phyloP scores from a whole-genome alignment of 2,888 invertebrate genomes.

The Athrips mouffetella region DNA sequence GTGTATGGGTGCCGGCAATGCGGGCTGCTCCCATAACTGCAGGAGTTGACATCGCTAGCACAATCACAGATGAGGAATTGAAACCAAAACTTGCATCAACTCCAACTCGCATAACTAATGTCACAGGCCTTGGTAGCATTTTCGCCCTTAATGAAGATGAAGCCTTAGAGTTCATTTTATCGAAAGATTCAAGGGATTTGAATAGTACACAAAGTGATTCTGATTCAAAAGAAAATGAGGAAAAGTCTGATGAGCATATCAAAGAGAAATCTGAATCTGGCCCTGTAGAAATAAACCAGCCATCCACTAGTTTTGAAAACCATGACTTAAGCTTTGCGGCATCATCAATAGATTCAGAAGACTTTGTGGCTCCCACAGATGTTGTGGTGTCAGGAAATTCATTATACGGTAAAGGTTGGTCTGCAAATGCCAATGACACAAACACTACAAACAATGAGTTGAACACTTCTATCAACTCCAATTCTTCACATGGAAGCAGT shows the following conservation, averaged over 20 bases:
- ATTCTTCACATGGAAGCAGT: conserved; percentile 73
- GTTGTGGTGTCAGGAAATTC: conserved; percentile 79
- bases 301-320: conserved; percentile 51
- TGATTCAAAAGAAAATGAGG: conserved; percentile 26
- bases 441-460: conserved; percentile 56
- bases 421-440: conserved; percentile 74
- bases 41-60: conserved; percentile 88
- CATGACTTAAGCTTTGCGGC: conserved; percentile 45
- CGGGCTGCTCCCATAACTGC: conserved; percentile 86
- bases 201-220: conserved; percentile 26
- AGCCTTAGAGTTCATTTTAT: conserved; percentile 83
- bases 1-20: conserved; percentile 89
- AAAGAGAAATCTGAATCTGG: conserved; percentile 22
- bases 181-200: conserved; percentile 59
- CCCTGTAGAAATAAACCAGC: conserved; percentile 42
- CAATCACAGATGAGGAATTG: conserved; percentile 69
- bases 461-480: conserved; percentile 68
- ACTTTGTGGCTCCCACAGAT: conserved; percentile 52
- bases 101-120: conserved; percentile 50
- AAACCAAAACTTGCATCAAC: conserved; percentile 59
- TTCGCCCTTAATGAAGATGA: conserved; percentile 83
- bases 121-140: conserved; percentile 69
- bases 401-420: conserved; percentile 80
- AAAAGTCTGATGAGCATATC: conserved; percentile 22
- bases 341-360: conserved; percentile 54